phyloP scores from a whole-genome alignment of 2,113 vertebrate species.

The Podarcis raffonei region DNA sequence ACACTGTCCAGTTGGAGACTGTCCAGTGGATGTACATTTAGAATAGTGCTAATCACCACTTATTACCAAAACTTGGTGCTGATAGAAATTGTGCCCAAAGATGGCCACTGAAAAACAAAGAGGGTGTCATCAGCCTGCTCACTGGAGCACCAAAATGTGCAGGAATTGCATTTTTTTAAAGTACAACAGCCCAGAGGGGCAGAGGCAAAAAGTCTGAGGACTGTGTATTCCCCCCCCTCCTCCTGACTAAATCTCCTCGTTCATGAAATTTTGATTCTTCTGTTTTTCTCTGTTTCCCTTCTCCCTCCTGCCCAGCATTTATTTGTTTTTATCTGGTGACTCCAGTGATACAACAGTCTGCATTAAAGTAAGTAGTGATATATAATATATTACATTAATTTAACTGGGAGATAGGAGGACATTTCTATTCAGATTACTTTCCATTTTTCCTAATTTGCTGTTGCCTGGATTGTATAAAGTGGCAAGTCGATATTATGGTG shows the following conservation, averaged over 20 bases:
- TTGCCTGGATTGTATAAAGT: neutral
- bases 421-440: neutral
- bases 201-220: too few species aligned
- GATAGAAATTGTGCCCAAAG: too few species aligned
- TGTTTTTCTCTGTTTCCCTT: conserved; percentile 28
- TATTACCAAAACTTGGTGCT: too few species aligned
- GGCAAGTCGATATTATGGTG: neutral
- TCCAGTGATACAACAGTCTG: conserved; percentile 83
- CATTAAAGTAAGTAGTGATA: conserved; percentile 78
- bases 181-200: too few species aligned
- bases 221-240: too few species aligned
- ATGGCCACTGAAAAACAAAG: too few species aligned
- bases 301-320: conserved; percentile 70
- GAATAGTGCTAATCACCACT: too few species aligned
- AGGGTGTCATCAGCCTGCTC: too few species aligned
- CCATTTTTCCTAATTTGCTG: neutral
- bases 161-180: too few species aligned
- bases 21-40: neutral
- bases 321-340: conserved; percentile 86
- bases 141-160: too few species aligned
- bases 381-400: too few species aligned
- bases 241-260: neutral
- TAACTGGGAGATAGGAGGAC: neutral
- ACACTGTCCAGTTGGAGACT: neutral
- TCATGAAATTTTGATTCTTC: neutral